phyloP scores from a whole-genome alignment of 2,888 invertebrate species.

The Plutella xylostella region DNA sequence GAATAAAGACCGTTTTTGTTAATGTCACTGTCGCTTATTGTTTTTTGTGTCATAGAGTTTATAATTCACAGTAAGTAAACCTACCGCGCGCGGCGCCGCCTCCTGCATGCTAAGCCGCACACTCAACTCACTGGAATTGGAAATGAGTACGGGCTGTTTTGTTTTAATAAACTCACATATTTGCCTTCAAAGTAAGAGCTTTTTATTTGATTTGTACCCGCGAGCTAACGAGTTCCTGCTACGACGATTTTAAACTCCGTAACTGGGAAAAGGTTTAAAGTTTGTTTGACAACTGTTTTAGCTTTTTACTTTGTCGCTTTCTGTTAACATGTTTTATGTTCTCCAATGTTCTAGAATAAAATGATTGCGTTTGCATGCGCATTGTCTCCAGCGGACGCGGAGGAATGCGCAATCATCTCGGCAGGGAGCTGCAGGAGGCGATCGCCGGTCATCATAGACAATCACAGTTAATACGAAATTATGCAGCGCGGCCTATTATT shows the following conservation, averaged over 20 bases:
- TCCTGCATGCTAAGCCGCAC: constrained; percentile 43
- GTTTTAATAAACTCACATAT: constrained; percentile 60
- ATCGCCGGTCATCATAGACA: constrained; percentile 1
- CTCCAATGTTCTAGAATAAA: not conserved
- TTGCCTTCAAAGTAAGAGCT: constrained; percentile 48
- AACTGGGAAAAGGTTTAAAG: too few relatives aligned
- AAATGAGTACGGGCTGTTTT: constrained; percentile 54
- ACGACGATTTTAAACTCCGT: constrained; percentile 26
- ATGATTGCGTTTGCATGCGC: not conserved
- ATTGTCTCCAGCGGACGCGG: not conserved
- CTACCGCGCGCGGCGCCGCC: constrained; percentile 47
- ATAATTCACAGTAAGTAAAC: constrained; percentile 65
- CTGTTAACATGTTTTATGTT: too few relatives aligned
- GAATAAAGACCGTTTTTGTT: constrained; percentile 41
- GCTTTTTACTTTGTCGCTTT: too few relatives aligned
- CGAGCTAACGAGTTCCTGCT: constrained; percentile 28
- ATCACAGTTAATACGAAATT: constrained; percentile 22
- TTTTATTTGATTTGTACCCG: constrained; percentile 50
- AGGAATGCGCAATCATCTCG: constrained; percentile 4
- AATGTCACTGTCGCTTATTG: constrained; percentile 46
- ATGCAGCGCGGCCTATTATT: constrained; percentile 38
- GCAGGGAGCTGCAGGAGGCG: not conserved
- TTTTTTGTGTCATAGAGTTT: constrained; percentile 53
- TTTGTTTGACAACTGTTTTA: too few relatives aligned
- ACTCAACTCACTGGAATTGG: constrained; percentile 45